A percentile compares a stretch with the other conserved stretches of the same genome.
These are phyloP conservation scores for Cataglyphis livida DNA, from an alignment of 2,888 invertebrate species.

Conservation along the genomic window DNA sequence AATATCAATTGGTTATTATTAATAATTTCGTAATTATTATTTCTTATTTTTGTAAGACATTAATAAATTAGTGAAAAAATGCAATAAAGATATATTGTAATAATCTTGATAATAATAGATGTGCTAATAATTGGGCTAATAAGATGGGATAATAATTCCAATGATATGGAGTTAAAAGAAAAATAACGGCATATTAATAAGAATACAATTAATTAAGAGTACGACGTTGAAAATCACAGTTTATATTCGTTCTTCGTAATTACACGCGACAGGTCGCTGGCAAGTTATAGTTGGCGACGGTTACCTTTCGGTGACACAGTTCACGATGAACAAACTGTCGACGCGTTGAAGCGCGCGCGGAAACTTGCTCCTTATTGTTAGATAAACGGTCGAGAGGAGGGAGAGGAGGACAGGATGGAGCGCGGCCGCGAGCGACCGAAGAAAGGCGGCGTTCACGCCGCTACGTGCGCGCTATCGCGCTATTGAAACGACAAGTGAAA, in stretches of 20 bases:
- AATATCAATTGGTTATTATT: background rate
- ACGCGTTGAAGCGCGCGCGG: constrained; percentile 50
- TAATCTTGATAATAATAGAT: background rate
- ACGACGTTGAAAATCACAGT: background rate
- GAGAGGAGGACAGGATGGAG: constrained; percentile 38
- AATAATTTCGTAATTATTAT: background rate
- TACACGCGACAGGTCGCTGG: constrained; percentile 26
- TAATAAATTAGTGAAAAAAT: constrained; percentile 3
- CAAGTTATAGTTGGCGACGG: constrained; percentile 36
- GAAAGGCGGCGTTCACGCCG: constrained; percentile 76
- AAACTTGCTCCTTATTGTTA: constrained; percentile 67
- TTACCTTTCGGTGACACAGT: constrained; percentile 54
- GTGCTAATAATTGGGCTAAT: no score
- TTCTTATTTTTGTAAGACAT: background rate
- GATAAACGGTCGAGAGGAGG: constrained; percentile 55
- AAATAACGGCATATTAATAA: background rate
- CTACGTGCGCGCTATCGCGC: constrained; percentile 81
- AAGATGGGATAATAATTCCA: background rate
- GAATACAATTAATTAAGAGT: background rate
- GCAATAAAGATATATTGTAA: background rate
- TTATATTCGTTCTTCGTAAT: constrained; percentile 27
- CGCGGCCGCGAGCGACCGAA: constrained; percentile 61
- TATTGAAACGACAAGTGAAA: constrained; percentile 86
- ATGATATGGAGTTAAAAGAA: background rate
- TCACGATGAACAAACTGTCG: constrained; percentile 55